phyloP scores from a whole-genome alignment of 2,888 invertebrate species.

The Eristalinus sepulchralis region DNA sequence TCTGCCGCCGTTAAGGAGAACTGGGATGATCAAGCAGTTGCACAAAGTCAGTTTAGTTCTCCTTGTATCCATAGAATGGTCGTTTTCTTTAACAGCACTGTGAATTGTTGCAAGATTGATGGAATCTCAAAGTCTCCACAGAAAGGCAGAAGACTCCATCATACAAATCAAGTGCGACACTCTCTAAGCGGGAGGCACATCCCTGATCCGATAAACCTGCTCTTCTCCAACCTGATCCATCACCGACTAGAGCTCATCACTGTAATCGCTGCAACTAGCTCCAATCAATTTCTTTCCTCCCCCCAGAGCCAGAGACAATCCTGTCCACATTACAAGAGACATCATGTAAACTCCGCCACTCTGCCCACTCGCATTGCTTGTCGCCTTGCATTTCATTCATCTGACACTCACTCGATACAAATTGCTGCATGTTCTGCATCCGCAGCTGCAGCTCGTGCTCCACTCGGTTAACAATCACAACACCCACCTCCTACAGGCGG shows the following conservation, averaged over 20 bases:
- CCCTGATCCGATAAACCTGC: neutral
- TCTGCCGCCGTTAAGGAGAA: no score
- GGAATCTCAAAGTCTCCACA: neutral
- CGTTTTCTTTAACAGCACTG: no score
- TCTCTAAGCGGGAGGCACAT: neutral
- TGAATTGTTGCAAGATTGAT: neutral
- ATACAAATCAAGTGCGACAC: neutral
- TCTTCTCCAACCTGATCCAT: neutral
- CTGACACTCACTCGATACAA: slow-evolving; percentile 48
- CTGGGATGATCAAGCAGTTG: no score
- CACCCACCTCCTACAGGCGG: slow-evolving; percentile 24
- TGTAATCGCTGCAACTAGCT: neutral
- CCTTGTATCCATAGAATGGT: no score
- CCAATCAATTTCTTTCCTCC: neutral
- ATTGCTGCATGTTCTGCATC: slow-evolving; percentile 18
- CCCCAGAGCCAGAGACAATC: neutral
- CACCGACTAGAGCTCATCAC: neutral
- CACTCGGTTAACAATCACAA: slow-evolving; percentile 39
- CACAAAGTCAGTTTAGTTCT: no score
- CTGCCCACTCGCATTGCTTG: slow-evolving; percentile 43
- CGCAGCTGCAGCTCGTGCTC: slow-evolving; percentile 42
- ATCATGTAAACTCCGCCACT: slow-evolving; percentile 13
- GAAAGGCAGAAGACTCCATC: neutral
- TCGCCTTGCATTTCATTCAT: slow-evolving; percentile 39
- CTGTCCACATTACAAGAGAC: neutral